Conservation (phyloP, 30 jellyfish, hydroid and myxozoan genomes). For the Sanderia malayensis region DNA sequence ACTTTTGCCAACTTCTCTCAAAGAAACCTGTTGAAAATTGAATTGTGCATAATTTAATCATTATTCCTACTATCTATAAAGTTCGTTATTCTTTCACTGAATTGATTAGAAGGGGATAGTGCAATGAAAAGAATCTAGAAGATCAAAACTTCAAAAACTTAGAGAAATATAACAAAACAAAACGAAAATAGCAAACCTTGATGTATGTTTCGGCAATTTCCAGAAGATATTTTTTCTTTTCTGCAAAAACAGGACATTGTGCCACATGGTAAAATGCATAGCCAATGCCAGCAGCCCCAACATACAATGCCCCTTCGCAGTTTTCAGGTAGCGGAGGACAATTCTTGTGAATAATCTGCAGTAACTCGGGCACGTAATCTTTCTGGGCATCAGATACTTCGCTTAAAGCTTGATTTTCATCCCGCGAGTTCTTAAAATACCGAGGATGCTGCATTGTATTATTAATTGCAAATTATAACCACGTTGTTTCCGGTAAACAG, state of each 20-base stretch:
- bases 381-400: slow-evolving; percentile 90
- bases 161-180: too few species aligned
- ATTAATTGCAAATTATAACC: too few species aligned
- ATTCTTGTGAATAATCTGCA: slow-evolving; percentile 79
- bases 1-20: slow-evolving; percentile 69
- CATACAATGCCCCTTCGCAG: slow-evolving; percentile 94
- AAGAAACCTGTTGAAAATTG: slow-evolving; percentile 64
- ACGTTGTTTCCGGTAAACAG: too few species aligned
- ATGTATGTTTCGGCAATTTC: slow-evolving; percentile 84
- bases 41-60: too few species aligned
- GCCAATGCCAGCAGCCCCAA: slow-evolving; percentile 99
- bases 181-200: slow-evolving; percentile 61
- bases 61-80: too few species aligned
- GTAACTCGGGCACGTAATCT: slow-evolving; percentile 87
- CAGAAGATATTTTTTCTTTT: slow-evolving; percentile 66
- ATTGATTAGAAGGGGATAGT: too few species aligned
- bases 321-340: slow-evolving; percentile 93
- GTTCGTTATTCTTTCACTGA: too few species aligned
- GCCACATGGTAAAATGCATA: slow-evolving; percentile 98
- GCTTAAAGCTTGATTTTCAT: slow-evolving; percentile 69
- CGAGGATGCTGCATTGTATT: slow-evolving; percentile 98
- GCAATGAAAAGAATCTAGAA: too few species aligned
- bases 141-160: too few species aligned
- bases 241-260: slow-evolving; percentile 83
- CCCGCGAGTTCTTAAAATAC: slow-evolving; percentile 76